phyloP scores from a whole-genome alignment of 2,113 vertebrate species.

The Arvicanthis niloticus region DNA sequence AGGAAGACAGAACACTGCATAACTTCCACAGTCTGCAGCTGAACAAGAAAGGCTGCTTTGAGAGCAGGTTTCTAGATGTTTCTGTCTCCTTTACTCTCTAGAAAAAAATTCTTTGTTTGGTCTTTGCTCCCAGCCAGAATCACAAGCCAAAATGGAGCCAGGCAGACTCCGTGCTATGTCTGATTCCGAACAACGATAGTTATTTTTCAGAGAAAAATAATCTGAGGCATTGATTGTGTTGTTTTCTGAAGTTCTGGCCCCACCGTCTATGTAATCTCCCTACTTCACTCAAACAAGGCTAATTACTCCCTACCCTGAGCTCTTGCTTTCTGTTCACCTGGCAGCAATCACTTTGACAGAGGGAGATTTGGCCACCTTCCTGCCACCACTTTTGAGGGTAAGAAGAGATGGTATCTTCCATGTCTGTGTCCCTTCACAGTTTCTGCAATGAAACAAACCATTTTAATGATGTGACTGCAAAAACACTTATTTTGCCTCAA shows the following conservation, averaged over 20 bases:
- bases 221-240: not conserved
- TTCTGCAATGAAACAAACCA: not conserved
- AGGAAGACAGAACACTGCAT: constrained; percentile 12
- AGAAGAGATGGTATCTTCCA: constrained; percentile 27
- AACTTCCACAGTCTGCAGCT: not conserved
- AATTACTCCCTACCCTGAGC: not conserved
- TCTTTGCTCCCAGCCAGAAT: constrained; percentile 15
- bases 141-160: not conserved
- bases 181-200: not conserved
- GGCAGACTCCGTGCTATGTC: not conserved
- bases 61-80: not conserved
- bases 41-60: not conserved
- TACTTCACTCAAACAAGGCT: not conserved
- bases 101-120: constrained; percentile 21
- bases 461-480: constrained; percentile 53
- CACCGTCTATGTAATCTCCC: not conserved
- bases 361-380: not conserved
- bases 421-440: not conserved
- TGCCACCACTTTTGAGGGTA: constrained; percentile 11
- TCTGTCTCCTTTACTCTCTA: not conserved
- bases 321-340: not conserved
- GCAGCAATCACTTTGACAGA: not conserved
- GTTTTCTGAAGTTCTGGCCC: not conserved
- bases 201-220: constrained; percentile 27
- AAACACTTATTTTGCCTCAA: not conserved